Evolutionary conservation across 2,888 invertebrate genomes (phyloP).

Genomic region (Orthosia gothica): DNA sequence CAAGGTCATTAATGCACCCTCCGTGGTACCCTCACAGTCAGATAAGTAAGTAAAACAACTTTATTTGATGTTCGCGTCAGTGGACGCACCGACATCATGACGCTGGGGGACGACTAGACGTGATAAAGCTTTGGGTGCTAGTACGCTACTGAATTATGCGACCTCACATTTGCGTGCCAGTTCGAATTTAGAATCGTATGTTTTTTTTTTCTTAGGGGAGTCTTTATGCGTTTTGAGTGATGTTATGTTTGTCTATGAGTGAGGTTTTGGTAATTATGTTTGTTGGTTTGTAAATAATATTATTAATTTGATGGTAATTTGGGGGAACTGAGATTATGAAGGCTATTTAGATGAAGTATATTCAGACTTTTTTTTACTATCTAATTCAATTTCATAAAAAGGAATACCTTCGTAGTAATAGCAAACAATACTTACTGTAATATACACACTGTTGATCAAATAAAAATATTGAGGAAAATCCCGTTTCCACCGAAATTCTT

Average conservation of each 20-base stretch:
- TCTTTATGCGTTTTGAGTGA: constrained; percentile 36
- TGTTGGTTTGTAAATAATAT: background rate
- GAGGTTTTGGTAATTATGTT: background rate
- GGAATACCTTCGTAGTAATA: too few species aligned
- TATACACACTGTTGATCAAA: too few species aligned
- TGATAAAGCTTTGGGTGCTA: constrained; percentile 70
- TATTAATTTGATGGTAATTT: background rate
- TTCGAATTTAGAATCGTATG: constrained; percentile 70
- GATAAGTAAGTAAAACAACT: constrained; percentile 91
- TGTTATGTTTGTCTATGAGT: constrained; percentile 9
- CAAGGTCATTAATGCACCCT: constrained; percentile 89
- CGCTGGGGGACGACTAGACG: constrained; percentile 74
- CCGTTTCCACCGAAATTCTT: background rate
- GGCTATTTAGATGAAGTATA: too few species aligned
- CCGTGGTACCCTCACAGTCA: constrained; percentile 73
- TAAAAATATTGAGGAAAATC: background rate
- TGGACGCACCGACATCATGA: constrained; percentile 80
- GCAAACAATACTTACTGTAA: background rate
- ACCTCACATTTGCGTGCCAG: constrained; percentile 74
- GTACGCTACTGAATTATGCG: constrained; percentile 58
- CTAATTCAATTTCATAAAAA: too few species aligned
- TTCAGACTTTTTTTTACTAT: too few species aligned
- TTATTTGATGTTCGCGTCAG: constrained; percentile 89
- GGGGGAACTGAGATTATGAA: too few species aligned
- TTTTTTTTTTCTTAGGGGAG: constrained; percentile 54